A percentile compares a stretch with the other conserved stretches of the same genome.
These are phyloP conservation scores for Oncorhynchus keta DNA, from an alignment of 2,113 vertebrate species.

Conservation along the genomic window DNA sequence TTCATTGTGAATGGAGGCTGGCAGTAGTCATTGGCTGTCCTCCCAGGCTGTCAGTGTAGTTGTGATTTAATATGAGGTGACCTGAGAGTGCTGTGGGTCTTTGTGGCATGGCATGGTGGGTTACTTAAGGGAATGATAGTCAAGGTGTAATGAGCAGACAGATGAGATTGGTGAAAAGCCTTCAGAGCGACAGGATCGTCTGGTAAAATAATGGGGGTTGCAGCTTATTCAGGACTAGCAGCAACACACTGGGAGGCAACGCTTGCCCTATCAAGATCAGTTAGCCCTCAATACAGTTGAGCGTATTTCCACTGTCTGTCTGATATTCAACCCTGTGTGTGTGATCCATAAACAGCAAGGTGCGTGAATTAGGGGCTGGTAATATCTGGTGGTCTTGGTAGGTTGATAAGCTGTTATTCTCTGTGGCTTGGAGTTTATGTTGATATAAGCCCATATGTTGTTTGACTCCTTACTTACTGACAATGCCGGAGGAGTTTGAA, in stretches of 20 bases:
- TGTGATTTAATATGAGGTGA: constrained; percentile 9
- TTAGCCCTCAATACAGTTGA: neutral
- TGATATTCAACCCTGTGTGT: neutral
- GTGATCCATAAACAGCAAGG: neutral
- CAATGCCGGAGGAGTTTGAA: neutral
- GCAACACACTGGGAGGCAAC: neutral
- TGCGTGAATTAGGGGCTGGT: neutral
- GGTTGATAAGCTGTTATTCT: neutral
- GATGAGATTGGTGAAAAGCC: neutral
- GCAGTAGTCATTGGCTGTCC: neutral
- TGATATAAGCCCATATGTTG: neutral
- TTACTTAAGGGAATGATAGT: neutral
- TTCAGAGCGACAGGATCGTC: neutral
- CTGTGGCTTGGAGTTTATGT: neutral
- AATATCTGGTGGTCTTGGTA: neutral
- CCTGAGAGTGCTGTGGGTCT: neutral
- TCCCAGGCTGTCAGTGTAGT: neutral
- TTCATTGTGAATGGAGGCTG: neutral
- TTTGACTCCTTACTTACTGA: neutral
- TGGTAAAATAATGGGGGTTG: neutral
- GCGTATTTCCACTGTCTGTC: neutral
- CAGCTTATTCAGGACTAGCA: neutral
- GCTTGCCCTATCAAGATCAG: neutral
- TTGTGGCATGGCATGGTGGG: neutral
- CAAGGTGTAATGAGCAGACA: neutral